Evolutionary conservation across 30 jellyfish, hydroid and myxozoan genomes (phyloP).

Genomic region (Sanderia malayensis): DNA sequence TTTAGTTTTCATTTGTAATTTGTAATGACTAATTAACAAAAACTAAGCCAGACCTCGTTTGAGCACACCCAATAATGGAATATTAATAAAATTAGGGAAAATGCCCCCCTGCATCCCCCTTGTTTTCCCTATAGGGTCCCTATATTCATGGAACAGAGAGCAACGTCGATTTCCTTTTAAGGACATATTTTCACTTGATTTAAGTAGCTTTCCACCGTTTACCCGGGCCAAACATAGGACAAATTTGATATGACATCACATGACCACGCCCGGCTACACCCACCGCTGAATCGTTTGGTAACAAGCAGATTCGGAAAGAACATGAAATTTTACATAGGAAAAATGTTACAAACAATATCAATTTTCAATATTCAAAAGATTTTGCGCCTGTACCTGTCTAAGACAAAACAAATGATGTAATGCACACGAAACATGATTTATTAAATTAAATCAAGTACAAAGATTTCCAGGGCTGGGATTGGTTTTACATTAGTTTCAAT

Average conservation of each 20-base stretch:
- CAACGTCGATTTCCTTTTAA: constrained; percentile 9
- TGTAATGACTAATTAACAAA: constrained; percentile 8
- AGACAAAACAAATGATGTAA: too few species aligned
- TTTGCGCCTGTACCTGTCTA: constrained; percentile 21
- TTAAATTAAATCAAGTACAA: too few species aligned
- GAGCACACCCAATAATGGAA: constrained; percentile 12
- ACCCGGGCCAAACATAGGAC: constrained; percentile 18
- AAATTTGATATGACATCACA: constrained; percentile 14
- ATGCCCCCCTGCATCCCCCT: constrained; percentile 1
- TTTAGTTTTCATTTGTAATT: constrained; percentile 1
- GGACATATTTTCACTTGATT: constrained; percentile 9
- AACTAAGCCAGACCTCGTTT: constrained; percentile 14
- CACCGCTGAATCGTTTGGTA: constrained; percentile 16
- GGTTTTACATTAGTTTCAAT: too few species aligned
- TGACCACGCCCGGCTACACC: constrained; percentile 22
- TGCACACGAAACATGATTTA: too few species aligned
- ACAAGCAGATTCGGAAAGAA: constrained; percentile 18
- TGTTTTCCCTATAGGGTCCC: constrained; percentile 1
- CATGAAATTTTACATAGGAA: constrained; percentile 13
- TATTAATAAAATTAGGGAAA: constrained; percentile 1
- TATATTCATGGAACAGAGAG: neutral
- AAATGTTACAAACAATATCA: constrained; percentile 4
- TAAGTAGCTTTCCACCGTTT: constrained; percentile 8
- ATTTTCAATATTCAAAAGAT: constrained; percentile 11
- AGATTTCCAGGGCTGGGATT: too few species aligned